Percentiles rank a stretch among this genome's conserved stretches.
Evolutionary conservation across 2,888 invertebrate genomes (phyloP).

Genomic region (Cabera pusaria): DNA sequence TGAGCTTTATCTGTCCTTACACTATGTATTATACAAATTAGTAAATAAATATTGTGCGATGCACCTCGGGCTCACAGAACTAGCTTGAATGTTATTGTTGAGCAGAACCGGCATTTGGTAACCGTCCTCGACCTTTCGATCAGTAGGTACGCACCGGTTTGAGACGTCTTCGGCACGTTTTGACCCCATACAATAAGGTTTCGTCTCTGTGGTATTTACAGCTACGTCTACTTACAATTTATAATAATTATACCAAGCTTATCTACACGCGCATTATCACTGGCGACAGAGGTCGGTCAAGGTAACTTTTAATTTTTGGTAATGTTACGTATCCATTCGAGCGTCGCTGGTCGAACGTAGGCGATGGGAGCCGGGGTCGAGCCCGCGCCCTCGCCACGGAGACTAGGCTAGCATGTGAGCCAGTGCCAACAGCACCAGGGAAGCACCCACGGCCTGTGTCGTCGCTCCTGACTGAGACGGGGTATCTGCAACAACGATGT

Average conservation of each 20-base stretch:
- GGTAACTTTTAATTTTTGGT: constrained; percentile 82
- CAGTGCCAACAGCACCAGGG: constrained; percentile 55
- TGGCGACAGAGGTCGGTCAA: constrained; percentile 66
- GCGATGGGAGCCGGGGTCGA: constrained; percentile 46
- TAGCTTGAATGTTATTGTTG: constrained; percentile 71
- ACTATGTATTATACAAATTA: constrained; percentile 23
- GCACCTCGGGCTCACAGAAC: constrained; percentile 47
- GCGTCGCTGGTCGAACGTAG: constrained; percentile 53
- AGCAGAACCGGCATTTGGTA: constrained; percentile 61
- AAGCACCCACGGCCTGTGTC: constrained; percentile 50
- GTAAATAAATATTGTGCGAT: constrained; percentile 57
- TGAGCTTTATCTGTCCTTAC: constrained; percentile 25
- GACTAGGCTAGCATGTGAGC: constrained; percentile 70
- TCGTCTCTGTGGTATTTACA: constrained; percentile 23
- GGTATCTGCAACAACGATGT: constrained; percentile 38
- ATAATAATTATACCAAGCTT: constrained; percentile 57
- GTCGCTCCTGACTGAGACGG: constrained; percentile 50
- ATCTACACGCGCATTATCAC: constrained; percentile 76
- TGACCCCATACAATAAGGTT: constrained; percentile 52
- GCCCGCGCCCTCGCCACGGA: constrained; percentile 34
- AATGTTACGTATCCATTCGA: constrained; percentile 70
- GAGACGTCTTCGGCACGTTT: constrained; percentile 62
- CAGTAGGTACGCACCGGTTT: constrained; percentile 42
- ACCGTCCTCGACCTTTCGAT: constrained; percentile 72
- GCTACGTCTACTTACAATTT: constrained; percentile 29